Evolutionary conservation across 2,888 invertebrate species (phyloP), one percentile per base, ranked within the genome.

Genomic region (Hipparchia sbordonii): DNA sequence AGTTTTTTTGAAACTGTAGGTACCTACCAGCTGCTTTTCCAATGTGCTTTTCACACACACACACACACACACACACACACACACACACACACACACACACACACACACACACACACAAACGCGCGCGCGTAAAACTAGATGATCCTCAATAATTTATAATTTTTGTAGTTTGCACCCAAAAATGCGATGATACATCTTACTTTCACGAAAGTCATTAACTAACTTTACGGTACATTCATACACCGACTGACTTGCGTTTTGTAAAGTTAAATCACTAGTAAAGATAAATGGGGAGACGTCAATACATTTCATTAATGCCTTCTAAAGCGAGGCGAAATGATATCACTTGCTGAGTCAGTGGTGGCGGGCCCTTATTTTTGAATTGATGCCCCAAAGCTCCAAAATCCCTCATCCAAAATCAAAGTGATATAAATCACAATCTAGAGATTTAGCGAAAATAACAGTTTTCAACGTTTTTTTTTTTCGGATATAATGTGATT

Each of bases 211-310:
- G n/a, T 48, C 13, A 9, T 57, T 52, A 52, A 61, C 61, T 61
- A 12, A 23, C 8, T 48, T 48, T 8, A 4, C 48, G 48, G 0
- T 48, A 57, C 51, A 59, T 57, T 68, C 68, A 48, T 59, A 68
- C 1, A 8, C 23, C 78, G 81, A 5, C 59, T 81, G 81, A 81
- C 81, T 81, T 79, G 80, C 80, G 74, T 73, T 77, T 79, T 74
- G 75, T 72, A 72, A 80, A 79, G 77, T 80, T 80, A 80, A 79
- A 79, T 80, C 78, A 78, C 77, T 77, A 74, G 77, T 72, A 75
- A 78, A 80, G 79, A 81, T 80, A 80, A 81, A 81, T 81, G 80
- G 78, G 73, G 74, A 76, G 76, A 77, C 71, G 80, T 79, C 81
- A 76, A 80, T 81, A 78, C 76, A 74, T 72, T 73, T 74, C 79